Evolutionary conservation across 2,113 vertebrate genomes (phyloP).

Genomic region (Nothoprocta pentlandii): DNA sequence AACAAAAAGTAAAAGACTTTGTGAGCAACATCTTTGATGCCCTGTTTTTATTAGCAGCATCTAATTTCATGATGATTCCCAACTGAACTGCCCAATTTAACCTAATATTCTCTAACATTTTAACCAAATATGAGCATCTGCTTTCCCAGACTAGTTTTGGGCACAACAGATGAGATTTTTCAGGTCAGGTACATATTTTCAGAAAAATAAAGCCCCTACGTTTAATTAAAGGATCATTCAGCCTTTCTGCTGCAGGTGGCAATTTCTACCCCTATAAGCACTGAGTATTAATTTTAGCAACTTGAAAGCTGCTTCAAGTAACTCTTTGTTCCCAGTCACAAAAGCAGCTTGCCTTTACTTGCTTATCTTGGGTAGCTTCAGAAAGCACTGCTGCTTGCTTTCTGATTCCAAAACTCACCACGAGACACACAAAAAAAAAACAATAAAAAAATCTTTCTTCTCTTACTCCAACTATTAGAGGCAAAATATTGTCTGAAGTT

Average conservation of each 20-base stretch:
- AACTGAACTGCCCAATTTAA: not conserved
- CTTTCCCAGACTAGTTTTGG: not conserved
- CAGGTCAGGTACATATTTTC: not conserved
- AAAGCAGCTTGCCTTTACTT: slow-evolving; percentile 34
- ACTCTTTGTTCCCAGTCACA: not conserved
- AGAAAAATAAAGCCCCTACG: not conserved
- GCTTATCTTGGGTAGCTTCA: not conserved
- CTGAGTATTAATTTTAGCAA: not conserved
- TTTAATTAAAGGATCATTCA: not conserved
- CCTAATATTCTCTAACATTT: not conserved
- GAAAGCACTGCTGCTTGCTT: not conserved
- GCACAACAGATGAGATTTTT: not conserved
- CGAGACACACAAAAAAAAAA: not conserved
- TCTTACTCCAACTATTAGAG: not conserved
- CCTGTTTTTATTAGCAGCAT: not conserved
- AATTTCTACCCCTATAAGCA: not conserved
- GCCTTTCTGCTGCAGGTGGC: not conserved
- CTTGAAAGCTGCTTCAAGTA: not conserved
- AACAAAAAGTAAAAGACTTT: not conserved
- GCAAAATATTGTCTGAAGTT: not conserved
- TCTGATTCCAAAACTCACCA: slow-evolving; percentile 1
- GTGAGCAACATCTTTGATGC: not conserved
- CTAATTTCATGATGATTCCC: not conserved
- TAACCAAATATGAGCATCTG: not conserved
- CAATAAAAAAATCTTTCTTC: not conserved